Base-by-base conservation (phyloP, 2,113 vertebrate species). In the Peromyscus leucopus region DNA sequence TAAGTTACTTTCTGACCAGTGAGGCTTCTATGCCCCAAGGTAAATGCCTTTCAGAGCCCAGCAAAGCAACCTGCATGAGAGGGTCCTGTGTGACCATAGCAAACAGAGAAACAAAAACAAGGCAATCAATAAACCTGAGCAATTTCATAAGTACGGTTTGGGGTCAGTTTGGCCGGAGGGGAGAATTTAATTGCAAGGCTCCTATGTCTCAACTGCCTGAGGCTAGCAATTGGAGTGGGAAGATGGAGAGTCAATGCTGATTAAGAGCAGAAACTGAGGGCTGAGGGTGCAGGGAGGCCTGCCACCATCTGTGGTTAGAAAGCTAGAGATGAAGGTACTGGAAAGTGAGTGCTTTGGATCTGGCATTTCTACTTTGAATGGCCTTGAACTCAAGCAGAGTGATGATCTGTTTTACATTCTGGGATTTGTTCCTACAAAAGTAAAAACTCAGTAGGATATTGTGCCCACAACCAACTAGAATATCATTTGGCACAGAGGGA, bases 171-270 rank as follows among this genome's bases (percentile, higher is more conserved):
- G 96, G 90, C 96, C 0, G 1, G 95, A 97, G 95, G 98, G 95
- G 59, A 97, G 93, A 96, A 96, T 97, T 97, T 98, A 98, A 98
- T 98, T 98, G 97, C 95, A 96, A 96, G 95, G 86, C 55, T 94
- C 78, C 92, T 83, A 1, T 67, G 87, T 94, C 72, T 97, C 61
- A 22, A 88, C 78, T 85, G 97, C 98, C 98, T 63, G 85, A 90
- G 87, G 97, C 94, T 94, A 97, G 90, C 89, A 90, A 71, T 79
- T 36, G 65, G 79, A 92, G 48, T 51, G 5, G 7, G 61, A 90
- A 93, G 71, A 61, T 67, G 22, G 59, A 87, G 91, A 79, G 55
- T 71, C 1, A 79, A 63, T 7, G 82, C 67, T 67, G 86, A 82
- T 74, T 57, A 61, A 36, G 92, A 92, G 55, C 51, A 78, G 76